A percentile compares a stretch with the other conserved stretches of the same genome.
Evolutionary conservation across 2,113 vertebrate genomes (phyloP).

Genomic region (Numida meleagris): DNA sequence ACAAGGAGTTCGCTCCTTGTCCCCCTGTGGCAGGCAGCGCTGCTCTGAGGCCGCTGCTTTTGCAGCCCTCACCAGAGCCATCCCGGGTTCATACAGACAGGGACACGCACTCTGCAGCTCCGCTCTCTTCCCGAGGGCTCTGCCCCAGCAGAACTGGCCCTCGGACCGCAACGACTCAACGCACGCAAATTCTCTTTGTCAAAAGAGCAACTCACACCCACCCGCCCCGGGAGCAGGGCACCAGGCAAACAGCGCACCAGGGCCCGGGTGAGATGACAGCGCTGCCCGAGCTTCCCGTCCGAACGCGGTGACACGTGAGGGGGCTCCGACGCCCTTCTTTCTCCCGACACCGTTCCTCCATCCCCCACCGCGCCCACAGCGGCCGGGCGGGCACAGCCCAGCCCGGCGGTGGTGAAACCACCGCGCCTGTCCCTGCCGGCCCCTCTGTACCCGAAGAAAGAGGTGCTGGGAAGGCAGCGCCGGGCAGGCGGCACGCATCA

Average conservation of each 20-base stretch:
- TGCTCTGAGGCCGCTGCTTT: not conserved
- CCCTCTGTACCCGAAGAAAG: too few species aligned
- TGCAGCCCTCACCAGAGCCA: too few species aligned
- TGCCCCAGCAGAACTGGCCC: accelerated
- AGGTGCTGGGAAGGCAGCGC: too few species aligned
- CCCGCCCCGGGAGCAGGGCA: not conserved
- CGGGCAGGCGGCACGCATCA: too few species aligned
- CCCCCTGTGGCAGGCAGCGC: accelerated
- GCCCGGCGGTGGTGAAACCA: too few species aligned
- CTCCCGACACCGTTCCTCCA: not conserved
- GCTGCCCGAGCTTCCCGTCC: not conserved
- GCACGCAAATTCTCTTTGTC: not conserved
- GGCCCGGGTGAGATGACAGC: accelerated
- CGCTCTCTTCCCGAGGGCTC: not conserved
- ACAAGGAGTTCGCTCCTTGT: not conserved
- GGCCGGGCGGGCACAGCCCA: too few species aligned
- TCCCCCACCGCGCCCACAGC: not conserved
- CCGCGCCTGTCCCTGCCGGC: too few species aligned
- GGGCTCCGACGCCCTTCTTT: not conserved
- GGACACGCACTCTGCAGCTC: not conserved
- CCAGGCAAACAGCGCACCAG: not conserved
- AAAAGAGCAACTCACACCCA: not conserved
- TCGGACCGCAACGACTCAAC: not conserved
- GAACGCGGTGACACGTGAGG: too few species aligned
- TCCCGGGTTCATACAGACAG: too few species aligned